These are phyloP conservation scores for Sceliomorpha sp. DNA, from an alignment of 2,888 invertebrate species.

Conservation along the genomic window DNA sequence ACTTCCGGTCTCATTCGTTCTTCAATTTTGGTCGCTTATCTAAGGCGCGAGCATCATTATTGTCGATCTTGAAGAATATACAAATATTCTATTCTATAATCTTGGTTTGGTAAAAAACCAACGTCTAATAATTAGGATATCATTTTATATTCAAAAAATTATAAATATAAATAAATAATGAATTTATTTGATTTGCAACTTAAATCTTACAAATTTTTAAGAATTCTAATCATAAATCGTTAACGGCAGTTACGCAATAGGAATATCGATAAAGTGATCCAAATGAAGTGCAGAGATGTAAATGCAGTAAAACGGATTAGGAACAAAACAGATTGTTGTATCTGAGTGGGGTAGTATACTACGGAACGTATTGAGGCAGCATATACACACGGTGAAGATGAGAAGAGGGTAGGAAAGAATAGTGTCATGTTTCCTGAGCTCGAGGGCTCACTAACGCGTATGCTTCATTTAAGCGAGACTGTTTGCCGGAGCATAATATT, in stretches of 20 bases:
- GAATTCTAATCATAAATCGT: no score
- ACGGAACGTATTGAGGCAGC: conserved; percentile 39
- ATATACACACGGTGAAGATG: conserved; percentile 48
- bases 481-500: conserved; percentile 51
- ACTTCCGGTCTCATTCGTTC: conserved; percentile 47
- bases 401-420: conserved; percentile 54
- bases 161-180: conserved; percentile 22
- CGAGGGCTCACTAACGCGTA: conserved; percentile 52
- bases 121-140: no score
- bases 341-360: conserved; percentile 47
- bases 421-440: conserved; percentile 56
- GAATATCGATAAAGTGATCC: conserved; percentile 40
- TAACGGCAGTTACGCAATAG: no score
- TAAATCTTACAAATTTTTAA: no score
- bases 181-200: no score
- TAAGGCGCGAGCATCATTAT: conserved; percentile 36
- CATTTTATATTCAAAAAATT: no score
- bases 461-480: conserved; percentile 54
- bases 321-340: conserved; percentile 53
- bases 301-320: conserved; percentile 51
- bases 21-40: conserved; percentile 42
- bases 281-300: conserved; percentile 49
- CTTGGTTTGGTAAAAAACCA: no score
- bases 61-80: conserved; percentile 20
- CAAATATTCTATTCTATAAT: conserved; percentile 3